Conservation (phyloP, 2,113 vertebrate species). For the Clarias gariepinus region DNA sequence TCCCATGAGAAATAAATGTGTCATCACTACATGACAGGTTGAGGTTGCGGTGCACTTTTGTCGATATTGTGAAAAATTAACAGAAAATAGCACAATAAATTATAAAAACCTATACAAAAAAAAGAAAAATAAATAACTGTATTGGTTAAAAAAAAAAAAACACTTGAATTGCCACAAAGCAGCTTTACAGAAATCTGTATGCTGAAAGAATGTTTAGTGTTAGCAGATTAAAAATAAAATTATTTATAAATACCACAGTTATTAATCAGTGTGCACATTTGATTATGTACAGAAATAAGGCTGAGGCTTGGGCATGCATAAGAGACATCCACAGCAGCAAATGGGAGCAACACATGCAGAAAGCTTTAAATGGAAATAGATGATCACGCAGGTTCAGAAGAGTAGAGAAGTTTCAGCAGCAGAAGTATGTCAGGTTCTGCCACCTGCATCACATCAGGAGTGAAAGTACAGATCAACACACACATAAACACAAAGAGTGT, state of each 20-base stretch:
- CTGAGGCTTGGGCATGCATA: neutral
- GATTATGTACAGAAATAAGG: neutral
- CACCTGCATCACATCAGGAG: neutral
- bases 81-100: neutral
- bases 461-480: neutral
- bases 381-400: neutral
- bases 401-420: neutral
- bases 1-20: constrained; percentile 30
- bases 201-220: neutral
- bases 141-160: neutral
- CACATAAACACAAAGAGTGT: neutral
- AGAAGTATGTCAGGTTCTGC: constrained; percentile 26
- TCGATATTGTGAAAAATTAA: constrained; percentile 8
- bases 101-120: neutral
- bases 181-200: neutral
- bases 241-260: neutral
- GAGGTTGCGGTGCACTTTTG: neutral
- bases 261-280: neutral
- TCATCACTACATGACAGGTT: constrained; percentile 12
- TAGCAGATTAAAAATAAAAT: neutral
- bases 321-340: neutral
- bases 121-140: neutral
- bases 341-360: neutral
- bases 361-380: constrained; percentile 5
- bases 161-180: neutral